Conservation (phyloP, 2,888 invertebrate species). For the Nomada fucata region DNA sequence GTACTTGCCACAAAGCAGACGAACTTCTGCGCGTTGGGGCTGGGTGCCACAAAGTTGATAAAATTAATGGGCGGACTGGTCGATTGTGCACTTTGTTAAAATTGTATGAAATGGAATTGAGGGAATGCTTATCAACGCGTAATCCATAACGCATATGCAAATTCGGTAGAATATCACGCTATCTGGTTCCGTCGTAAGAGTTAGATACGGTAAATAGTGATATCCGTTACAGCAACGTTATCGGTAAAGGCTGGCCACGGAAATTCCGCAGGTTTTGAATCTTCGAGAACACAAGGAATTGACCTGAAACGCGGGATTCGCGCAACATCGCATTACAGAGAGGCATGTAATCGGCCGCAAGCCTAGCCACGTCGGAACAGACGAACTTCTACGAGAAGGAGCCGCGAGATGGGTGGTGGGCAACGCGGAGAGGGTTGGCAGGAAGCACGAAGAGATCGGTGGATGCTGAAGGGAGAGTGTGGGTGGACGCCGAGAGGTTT, state of each 20-base stretch:
- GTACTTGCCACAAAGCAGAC: slow-evolving; percentile 27
- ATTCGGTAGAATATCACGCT: too few species aligned
- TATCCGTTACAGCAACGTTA: background rate
- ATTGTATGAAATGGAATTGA: too few species aligned
- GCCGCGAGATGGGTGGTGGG: slow-evolving; percentile 66
- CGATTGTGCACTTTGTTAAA: too few species aligned
- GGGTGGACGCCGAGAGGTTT: slow-evolving; percentile 73
- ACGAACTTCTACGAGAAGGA: slow-evolving; percentile 72
- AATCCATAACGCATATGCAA: too few species aligned
- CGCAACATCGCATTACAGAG: slow-evolving; percentile 80
- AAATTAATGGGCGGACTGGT: too few species aligned
- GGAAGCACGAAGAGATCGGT: slow-evolving; percentile 62
- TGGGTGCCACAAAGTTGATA: slow-evolving; percentile 5
- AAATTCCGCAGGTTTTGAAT: slow-evolving; percentile 63
- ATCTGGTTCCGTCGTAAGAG: too few species aligned
- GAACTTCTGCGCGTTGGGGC: slow-evolving; percentile 36
- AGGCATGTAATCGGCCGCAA: slow-evolving; percentile 81
- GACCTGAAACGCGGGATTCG: slow-evolving; percentile 74
- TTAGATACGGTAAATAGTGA: background rate
- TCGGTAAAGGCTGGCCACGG: slow-evolving; percentile 8
- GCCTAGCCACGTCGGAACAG: slow-evolving; percentile 78
- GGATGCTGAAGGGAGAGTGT: slow-evolving; percentile 58
- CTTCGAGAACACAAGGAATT: slow-evolving; percentile 50
- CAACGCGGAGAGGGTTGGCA: slow-evolving; percentile 53
- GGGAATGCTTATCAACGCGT: too few species aligned